Base-by-base conservation (phyloP, 2,888 invertebrate genomes). In the Phlogophora meticulosa region DNA sequence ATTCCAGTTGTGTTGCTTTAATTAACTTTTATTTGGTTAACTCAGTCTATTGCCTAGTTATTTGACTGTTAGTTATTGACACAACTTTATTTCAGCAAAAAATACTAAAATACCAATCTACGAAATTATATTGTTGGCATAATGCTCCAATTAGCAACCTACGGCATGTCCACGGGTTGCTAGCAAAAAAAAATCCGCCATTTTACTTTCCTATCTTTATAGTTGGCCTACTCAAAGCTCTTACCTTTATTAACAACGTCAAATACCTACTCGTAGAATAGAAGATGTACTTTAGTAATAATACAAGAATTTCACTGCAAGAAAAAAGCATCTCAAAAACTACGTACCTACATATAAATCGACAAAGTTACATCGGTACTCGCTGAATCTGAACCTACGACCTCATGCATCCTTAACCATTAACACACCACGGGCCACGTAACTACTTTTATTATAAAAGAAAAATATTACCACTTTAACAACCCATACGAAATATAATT, bases 101-200 rank as follows among this genome's bases (percentile, higher is more conserved):
- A 11, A 72, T 46, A 48, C 20, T 70, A 48, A 46, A 11, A 11
- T 22, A 15, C 11, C 38, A 15, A 24, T 22, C 9, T 36, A 61
- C 4, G 11, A 32, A 34, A 22, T 28, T 13, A 22, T 40, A 72
- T 48, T 36, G 62, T 67, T 49, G 42, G 62, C 72, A 22, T 28
- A 28, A 28, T 13, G 42, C 48, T 43, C 67, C 73, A 67, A 72
- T 67, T 67, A 67, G 42, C 28, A 20, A 7, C 42, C 22, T 49
- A 48, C 40, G 20, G 11, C 11, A 42, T 49, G 17, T 42, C 17
- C 10, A 43, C 11, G 28, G 72, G 40, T 32, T 49, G 22, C 36
- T 28, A 67, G 72, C 72, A 42, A 67, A 72, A 42, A 11, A 7
- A 49, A 46, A 61, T 17, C 13, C 4, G 36, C 28, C 36, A 43